A percentile compares a stretch with the other conserved stretches of the same genome.
phyloP scores from a whole-genome alignment of 2,113 vertebrate genomes.

The Myotis yumanensis region DNA sequence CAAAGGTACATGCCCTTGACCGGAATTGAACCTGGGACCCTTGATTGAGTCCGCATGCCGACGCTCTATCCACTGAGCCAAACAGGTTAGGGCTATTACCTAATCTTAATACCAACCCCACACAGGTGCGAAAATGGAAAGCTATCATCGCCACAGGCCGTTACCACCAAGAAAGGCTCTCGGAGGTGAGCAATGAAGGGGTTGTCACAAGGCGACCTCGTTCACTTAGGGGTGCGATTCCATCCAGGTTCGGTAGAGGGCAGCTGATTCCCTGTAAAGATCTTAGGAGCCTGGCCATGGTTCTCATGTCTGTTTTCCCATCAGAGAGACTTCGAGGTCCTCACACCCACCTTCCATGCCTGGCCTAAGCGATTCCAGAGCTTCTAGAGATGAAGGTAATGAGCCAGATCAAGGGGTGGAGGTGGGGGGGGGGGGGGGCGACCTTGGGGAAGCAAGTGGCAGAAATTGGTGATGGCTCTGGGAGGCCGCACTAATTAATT shows the following conservation, averaged over 20 bases:
- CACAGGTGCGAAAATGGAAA: neutral
- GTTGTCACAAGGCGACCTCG: neutral
- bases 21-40: too few relatives aligned
- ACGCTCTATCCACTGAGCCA: too few relatives aligned
- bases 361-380: neutral
- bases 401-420: too few relatives aligned
- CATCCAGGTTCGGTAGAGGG: neutral
- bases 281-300: neutral
- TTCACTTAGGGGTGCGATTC: neutral
- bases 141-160: neutral
- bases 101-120: neutral
- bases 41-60: too few relatives aligned
- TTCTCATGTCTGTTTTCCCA: neutral
- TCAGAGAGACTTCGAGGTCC: neutral
- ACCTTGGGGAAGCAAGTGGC: neutral
- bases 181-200: neutral
- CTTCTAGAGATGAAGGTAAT: neutral
- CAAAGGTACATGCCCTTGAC: too few relatives aligned
- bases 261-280: neutral
- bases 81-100: too few relatives aligned
- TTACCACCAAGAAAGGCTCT: neutral
- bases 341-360: neutral
- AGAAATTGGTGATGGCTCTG: neutral
- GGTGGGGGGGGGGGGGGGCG: rapidly evolving
- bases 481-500: neutral